phyloP scores from a whole-genome alignment of 2,888 invertebrate genomes.

The Cephus pulcher region DNA sequence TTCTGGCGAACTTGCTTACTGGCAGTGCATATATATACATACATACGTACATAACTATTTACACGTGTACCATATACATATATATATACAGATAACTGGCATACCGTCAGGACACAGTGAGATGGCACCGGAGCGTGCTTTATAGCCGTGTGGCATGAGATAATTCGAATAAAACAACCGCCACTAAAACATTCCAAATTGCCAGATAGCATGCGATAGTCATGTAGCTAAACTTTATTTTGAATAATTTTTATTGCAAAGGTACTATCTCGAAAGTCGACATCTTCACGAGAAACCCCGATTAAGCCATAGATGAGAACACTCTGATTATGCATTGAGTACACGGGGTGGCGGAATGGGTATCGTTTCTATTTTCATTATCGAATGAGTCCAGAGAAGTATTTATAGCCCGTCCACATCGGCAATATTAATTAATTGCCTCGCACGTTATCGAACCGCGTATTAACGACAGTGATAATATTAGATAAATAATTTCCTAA shows the following conservation, averaged over 20 bases:
- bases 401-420: not conserved
- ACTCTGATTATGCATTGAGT: slow-evolving; percentile 8
- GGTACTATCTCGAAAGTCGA: not conserved
- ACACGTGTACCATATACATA: not conserved
- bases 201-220: slow-evolving; percentile 18
- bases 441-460: not conserved
- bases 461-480: not conserved
- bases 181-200: slow-evolving; percentile 21
- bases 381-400: not conserved
- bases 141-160: not conserved
- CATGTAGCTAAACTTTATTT: not conserved
- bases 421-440: not conserved
- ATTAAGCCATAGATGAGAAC: not conserved
- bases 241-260: not conserved
- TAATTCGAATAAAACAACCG: slow-evolving; percentile 11
- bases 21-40: not conserved
- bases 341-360: not conserved
- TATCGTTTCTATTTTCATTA: slow-evolving; percentile 4
- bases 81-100: not conserved
- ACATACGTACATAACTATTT: not conserved
- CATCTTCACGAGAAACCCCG: not conserved
- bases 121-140: not conserved
- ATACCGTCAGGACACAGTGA: not conserved
- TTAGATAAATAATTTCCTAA: not conserved
- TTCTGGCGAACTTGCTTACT: slow-evolving; percentile 8